A percentile compares a stretch with the other conserved stretches of the same genome.
Evolutionary conservation across 2,888 invertebrate genomes (phyloP).

Genomic region (Cantharis lateralis): DNA sequence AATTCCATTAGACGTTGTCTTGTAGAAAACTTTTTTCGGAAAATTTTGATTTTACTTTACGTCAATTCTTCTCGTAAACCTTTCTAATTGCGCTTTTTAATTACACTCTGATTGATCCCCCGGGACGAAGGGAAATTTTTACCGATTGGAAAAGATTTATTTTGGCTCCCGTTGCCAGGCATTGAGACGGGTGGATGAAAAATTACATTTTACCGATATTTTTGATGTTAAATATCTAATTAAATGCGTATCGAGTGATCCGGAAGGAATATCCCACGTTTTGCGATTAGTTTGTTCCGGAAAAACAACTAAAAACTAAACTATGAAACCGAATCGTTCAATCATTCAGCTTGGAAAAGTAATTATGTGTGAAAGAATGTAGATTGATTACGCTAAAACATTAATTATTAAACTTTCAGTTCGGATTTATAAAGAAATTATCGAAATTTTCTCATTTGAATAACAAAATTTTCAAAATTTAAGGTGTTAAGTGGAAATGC

Average conservation of each 20-base stretch:
- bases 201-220: neutral
- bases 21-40: neutral
- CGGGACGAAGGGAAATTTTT: neutral
- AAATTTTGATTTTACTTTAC: neutral
- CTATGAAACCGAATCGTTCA: neutral
- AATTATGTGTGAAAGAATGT: neutral
- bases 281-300: neutral
- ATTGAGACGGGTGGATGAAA: neutral
- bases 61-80: neutral
- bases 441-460: neutral
- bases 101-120: neutral
- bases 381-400: neutral
- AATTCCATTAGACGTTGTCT: neutral
- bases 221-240: neutral
- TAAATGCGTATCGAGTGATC: neutral
- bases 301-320: neutral
- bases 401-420: neutral
- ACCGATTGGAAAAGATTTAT: neutral
- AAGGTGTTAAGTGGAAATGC: no score
- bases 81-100: neutral
- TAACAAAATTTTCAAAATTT: no score
- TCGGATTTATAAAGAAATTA: neutral
- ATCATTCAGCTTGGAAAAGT: neutral
- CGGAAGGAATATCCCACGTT: neutral
- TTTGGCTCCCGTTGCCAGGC: neutral